A percentile compares a stretch with the other conserved stretches of the same genome.
phyloP scores from a whole-genome alignment of 2,888 invertebrate genomes.

The Seira ritae region DNA sequence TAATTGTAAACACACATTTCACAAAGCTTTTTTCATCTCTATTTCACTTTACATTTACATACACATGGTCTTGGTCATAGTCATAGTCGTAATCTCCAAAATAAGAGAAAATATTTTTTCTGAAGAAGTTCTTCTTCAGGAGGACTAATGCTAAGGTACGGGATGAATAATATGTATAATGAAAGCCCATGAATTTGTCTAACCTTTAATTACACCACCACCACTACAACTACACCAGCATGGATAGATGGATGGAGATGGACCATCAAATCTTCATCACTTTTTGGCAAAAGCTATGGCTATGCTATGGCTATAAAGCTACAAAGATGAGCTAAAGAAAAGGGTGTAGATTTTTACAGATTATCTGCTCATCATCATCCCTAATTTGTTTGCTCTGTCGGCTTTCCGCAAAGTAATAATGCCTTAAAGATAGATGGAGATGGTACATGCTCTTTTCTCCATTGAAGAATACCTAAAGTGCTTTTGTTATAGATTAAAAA shows the following conservation, averaged over 20 bases:
- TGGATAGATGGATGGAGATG: no score
- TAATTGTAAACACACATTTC: no score
- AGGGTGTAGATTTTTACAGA: slow-evolving; percentile 62
- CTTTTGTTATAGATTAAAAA: slow-evolving; percentile 11
- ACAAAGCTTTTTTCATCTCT: no score
- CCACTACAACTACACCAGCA: slow-evolving; percentile 10
- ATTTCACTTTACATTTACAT: no score
- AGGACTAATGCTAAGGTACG: slow-evolving; percentile 12
- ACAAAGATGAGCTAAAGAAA: slow-evolving; percentile 25
- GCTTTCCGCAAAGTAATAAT: slow-evolving; percentile 26
- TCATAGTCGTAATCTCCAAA: slow-evolving; percentile 23
- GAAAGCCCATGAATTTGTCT: slow-evolving; percentile 60
- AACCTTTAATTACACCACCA: slow-evolving; percentile 62
- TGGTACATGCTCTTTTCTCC: background rate
- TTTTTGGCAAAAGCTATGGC: background rate
- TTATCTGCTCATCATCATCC: slow-evolving; percentile 62
- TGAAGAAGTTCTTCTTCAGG: background rate
- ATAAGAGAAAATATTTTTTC: slow-evolving; percentile 1
- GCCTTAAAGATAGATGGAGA: slow-evolving; percentile 1
- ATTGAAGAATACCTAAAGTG: background rate
- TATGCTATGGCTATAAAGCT: slow-evolving; percentile 32
- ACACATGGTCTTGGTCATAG: background rate
- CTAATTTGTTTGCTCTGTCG: slow-evolving; percentile 64
- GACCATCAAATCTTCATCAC: background rate
- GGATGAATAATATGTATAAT: slow-evolving; percentile 44